A percentile compares a stretch with the other conserved stretches of the same genome.
Evolutionary conservation across 2,888 invertebrate genomes (phyloP).

Genomic region (Apotomis betuletana): DNA sequence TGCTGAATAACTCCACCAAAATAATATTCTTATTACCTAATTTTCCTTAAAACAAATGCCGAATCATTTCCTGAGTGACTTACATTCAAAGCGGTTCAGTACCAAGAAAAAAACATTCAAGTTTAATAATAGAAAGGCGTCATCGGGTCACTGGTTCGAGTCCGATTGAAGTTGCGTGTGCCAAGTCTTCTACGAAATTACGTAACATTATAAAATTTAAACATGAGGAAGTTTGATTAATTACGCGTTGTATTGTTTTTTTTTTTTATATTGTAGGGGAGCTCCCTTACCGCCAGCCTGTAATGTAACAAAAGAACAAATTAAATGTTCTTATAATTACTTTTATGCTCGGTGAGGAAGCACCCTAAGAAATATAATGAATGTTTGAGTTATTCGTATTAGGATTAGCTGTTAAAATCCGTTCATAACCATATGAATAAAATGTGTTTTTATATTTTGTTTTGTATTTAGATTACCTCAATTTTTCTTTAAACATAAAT

Average conservation of each 20-base stretch:
- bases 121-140: background rate
- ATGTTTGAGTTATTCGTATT: too few relatives aligned
- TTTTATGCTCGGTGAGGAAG: too few relatives aligned
- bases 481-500: too few relatives aligned
- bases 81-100: conserved; percentile 2
- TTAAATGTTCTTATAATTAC: too few relatives aligned
- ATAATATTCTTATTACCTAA: background rate
- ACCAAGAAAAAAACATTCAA: conserved; percentile 7
- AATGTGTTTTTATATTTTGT: too few relatives aligned
- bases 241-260: background rate
- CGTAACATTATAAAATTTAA: conserved; percentile 12
- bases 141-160: conserved; percentile 1
- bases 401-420: too few relatives aligned
- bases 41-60: background rate
- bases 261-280: background rate
- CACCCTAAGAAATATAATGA: too few relatives aligned
- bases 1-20: background rate
- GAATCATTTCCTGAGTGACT: background rate
- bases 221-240: background rate
- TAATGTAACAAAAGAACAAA: too few relatives aligned
- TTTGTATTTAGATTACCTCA: too few relatives aligned
- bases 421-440: too few relatives aligned
- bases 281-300: too few relatives aligned
- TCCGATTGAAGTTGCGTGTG: background rate
- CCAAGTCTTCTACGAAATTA: conserved; percentile 16